phyloP scores from a whole-genome alignment of 2,888 invertebrate species.

The Eueremaeus valkanovi region DNA sequence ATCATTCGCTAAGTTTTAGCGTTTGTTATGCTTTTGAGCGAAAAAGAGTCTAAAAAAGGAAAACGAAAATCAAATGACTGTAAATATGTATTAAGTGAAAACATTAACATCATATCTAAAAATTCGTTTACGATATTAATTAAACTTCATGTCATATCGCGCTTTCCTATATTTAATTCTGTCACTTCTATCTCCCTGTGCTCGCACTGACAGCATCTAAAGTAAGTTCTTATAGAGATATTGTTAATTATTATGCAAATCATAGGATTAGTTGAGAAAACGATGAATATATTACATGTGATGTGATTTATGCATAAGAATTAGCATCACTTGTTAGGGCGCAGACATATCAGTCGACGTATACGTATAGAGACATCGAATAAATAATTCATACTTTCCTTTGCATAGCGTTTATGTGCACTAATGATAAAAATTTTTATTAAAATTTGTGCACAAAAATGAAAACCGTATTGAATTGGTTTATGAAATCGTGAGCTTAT shows the following conservation, averaged over 20 bases:
- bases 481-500: not conserved
- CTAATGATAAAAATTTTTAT: not conserved
- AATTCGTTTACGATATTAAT: not conserved
- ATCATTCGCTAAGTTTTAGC: no score
- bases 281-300: conserved; percentile 24
- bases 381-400: not conserved
- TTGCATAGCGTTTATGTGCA: not conserved
- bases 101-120: not conserved
- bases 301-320: conserved; percentile 25
- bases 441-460: not conserved
- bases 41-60: no score
- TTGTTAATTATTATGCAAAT: conserved; percentile 22
- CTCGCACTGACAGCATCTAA: not conserved
- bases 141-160: not conserved
- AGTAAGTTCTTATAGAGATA: not conserved
- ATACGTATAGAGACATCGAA: not conserved
- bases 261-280: conserved; percentile 26
- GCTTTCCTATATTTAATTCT: not conserved
- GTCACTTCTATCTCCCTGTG: conserved; percentile 9
- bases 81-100: not conserved
- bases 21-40: no score
- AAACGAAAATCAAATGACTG: no score
- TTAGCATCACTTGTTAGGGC: conserved; percentile 21
- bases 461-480: not conserved
- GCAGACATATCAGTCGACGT: not conserved